These are phyloP conservation scores for Eucidaris tribuloides DNA, from an alignment of 35 echinoderm and acorn worm species.

Conservation along the genomic window DNA sequence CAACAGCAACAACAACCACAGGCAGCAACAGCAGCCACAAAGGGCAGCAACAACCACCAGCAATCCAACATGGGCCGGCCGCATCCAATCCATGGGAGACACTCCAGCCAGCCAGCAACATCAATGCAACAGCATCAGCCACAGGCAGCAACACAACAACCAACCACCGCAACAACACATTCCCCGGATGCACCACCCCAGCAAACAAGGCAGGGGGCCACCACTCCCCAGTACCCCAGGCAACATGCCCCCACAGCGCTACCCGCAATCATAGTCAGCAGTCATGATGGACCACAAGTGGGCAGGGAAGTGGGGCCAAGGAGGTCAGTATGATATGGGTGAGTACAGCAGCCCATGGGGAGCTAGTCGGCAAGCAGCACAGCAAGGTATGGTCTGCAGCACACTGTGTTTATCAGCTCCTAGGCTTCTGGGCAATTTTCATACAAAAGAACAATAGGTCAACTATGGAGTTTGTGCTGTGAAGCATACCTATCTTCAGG, in stretches of 20 bases:
- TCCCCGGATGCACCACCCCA: background rate
- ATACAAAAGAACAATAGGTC: too few relatives aligned
- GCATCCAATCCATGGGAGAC: constrained; percentile 13
- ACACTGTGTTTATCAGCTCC: too few relatives aligned
- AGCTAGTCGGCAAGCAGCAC: constrained; percentile 7
- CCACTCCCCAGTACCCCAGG: background rate
- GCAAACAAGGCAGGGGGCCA: constrained; percentile 14
- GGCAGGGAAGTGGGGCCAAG: background rate
- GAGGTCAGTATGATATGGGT: constrained; percentile 8
- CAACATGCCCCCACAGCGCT: constrained; percentile 15
- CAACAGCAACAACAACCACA: background rate
- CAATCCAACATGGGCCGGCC: constrained; percentile 3
- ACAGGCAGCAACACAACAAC: too few relatives aligned
- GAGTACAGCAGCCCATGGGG: background rate
- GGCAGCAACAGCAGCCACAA: too few relatives aligned
- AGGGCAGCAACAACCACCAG: too few relatives aligned
- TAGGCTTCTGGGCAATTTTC: too few relatives aligned
- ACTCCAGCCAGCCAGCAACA: constrained; percentile 14
- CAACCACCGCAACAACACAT: too few relatives aligned
- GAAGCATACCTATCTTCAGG: too few relatives aligned
- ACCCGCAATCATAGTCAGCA: background rate
- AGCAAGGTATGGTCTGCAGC: too few relatives aligned
- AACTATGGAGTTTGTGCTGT: too few relatives aligned
- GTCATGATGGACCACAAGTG: background rate
- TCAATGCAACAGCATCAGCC: background rate